Evolutionary conservation across 2,888 invertebrate genomes (phyloP), one percentile per base, ranked within the genome.

Genomic region (Galeruca laticollis): DNA sequence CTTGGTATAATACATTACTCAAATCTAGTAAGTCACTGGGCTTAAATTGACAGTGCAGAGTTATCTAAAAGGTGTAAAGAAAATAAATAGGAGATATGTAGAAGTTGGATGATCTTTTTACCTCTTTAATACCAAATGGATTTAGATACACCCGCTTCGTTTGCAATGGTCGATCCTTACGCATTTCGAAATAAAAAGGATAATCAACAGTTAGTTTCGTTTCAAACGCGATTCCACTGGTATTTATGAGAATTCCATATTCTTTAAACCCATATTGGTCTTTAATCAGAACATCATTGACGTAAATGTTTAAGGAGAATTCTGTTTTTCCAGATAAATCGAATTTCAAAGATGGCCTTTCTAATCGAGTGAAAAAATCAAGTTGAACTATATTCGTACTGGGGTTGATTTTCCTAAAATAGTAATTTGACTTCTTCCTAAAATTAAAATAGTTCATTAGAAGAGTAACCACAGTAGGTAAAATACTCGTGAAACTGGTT

Each of bases 391-490:
- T 61, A 51, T 68, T 64, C 13, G 68, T 21, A 51, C 75, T 70
- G 6, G 74, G 62, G 4, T 72, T 75, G 9, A 62, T 37, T 67
- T 69, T 72, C 64, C 81, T 76, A 57, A 72, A 77, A 68, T 73
- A 80, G 56, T 80, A 79, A 52, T 78, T 80, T 10, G 75, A 67
- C 54, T 78, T 80, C 51, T 72, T 78, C 57, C 80, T 80, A 35
- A 62, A 47, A 15, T 40, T 1, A 73, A 75, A 67, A 60, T 21
- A n/a, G n/a, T n/a, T n/a, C n/a, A n/a, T 9, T 60, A 37, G 51
- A 18, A 33, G 9, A 5, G 66, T 49, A 66, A 60, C 49, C n/a
- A 10, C 26, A 26, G 26, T 26, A 26, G 3, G 10, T 18, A 18
- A 37, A 40, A 35, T 18, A 21, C 15, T 10, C 6, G 6, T 3